These are phyloP conservation scores for Aphyosemion australe DNA, from an alignment of 2,113 vertebrate genomes.

Conservation along the genomic window DNA sequence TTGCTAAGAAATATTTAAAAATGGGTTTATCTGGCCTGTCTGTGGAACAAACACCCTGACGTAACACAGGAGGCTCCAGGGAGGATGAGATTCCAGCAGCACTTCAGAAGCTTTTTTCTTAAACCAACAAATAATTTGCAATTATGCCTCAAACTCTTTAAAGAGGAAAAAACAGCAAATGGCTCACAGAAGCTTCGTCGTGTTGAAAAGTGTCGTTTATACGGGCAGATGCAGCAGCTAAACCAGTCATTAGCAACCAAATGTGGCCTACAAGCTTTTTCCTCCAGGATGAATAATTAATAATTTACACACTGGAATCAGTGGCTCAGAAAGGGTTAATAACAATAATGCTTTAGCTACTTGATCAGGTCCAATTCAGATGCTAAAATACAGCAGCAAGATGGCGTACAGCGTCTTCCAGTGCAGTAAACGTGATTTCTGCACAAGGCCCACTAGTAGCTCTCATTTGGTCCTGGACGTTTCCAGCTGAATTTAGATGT, in stretches of 20 bases:
- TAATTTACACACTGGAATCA: neutral
- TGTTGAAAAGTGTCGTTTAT: slow-evolving; percentile 15
- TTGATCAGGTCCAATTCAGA: too few species aligned
- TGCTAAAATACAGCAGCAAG: too few species aligned
- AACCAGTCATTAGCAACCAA: neutral
- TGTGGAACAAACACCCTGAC: neutral
- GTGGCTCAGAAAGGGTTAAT: neutral
- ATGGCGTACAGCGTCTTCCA: too few species aligned
- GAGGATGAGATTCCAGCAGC: slow-evolving; percentile 6
- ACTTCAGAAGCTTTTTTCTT: slow-evolving; percentile 13
- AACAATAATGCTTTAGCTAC: too few species aligned
- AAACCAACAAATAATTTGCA: slow-evolving; percentile 15
- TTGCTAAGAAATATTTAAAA: neutral
- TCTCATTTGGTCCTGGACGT: too few species aligned
- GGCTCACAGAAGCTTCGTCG: too few species aligned
- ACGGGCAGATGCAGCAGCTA: slow-evolving; percentile 18
- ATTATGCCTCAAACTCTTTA: slow-evolving; percentile 7
- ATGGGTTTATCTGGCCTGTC: neutral
- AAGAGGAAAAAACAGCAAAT: neutral
- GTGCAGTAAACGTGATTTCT: too few species aligned
- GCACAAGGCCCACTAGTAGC: too few species aligned
- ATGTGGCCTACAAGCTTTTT: neutral
- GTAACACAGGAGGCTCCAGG: neutral
- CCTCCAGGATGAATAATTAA: slow-evolving; percentile 23
- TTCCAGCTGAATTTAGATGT: too few species aligned